phyloP scores from a whole-genome alignment of 2,113 vertebrate genomes.

The Acrocephalus arundinaceus region DNA sequence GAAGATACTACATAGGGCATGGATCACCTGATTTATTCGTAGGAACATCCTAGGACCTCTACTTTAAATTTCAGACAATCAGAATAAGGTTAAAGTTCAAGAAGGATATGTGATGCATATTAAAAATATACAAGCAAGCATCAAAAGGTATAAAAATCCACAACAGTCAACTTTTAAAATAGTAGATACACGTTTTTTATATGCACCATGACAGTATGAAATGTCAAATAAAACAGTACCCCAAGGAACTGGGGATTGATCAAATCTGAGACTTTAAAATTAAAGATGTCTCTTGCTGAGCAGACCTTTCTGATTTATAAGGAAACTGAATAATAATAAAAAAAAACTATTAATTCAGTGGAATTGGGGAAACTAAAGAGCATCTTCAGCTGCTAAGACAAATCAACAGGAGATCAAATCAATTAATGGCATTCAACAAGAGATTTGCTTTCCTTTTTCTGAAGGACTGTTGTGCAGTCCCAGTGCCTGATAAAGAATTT shows the following conservation, averaged over 20 bases:
- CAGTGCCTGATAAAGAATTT: background rate
- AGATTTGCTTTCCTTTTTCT: background rate
- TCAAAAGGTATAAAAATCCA: background rate
- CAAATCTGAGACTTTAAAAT: background rate
- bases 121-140: background rate
- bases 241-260: background rate
- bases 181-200: background rate
- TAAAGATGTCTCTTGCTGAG: background rate
- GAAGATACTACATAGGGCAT: background rate
- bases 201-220: background rate
- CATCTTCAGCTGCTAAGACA: background rate
- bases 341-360: background rate
- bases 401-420: background rate
- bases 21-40: background rate
- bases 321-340: background rate
- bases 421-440: background rate
- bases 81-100: background rate
- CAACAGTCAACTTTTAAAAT: background rate
- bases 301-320: background rate
- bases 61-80: background rate
- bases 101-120: background rate
- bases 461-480: background rate
- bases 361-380: background rate
- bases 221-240: background rate
- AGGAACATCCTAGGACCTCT: background rate